phyloP scores from a whole-genome alignment of 2,888 invertebrate genomes.

The Hymenopus coronatus region DNA sequence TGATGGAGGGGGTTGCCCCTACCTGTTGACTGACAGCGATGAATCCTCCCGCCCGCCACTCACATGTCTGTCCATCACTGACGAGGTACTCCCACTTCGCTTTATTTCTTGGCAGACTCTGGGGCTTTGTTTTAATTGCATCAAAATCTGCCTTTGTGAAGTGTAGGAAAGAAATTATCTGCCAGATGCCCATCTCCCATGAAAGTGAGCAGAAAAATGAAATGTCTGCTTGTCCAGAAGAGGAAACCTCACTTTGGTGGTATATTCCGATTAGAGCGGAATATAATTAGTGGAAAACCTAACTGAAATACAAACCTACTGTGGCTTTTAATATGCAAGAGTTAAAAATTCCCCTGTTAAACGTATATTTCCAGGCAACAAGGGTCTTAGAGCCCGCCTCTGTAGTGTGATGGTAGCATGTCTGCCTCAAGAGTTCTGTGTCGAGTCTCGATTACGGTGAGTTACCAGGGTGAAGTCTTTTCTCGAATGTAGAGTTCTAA shows the following conservation, averaged over 20 bases:
- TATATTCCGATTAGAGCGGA: neutral
- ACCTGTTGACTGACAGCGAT: neutral
- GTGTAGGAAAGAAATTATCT: neutral
- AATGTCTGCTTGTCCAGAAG: neutral
- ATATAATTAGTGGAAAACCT: neutral
- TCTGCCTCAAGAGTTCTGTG: too few relatives aligned
- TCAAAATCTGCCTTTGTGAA: neutral
- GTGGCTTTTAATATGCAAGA: too few relatives aligned
- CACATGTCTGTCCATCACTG: neutral
- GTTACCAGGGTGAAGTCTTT: too few relatives aligned
- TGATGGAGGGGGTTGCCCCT: neutral
- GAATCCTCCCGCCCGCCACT: neutral
- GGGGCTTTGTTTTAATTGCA: neutral
- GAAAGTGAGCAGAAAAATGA: neutral
- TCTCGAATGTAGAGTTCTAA: too few relatives aligned
- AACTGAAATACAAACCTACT: neutral
- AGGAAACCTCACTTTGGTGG: neutral
- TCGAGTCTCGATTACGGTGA: too few relatives aligned
- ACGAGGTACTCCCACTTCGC: neutral
- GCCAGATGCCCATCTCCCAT: neutral
- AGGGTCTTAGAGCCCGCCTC: too few relatives aligned
- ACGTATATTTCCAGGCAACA: too few relatives aligned
- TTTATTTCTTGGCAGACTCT: neutral
- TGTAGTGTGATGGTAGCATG: too few relatives aligned
- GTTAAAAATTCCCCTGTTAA: too few relatives aligned